Conservation (phyloP, 1,140 invertebrate species). For the Bemisia tabaci region DNA sequence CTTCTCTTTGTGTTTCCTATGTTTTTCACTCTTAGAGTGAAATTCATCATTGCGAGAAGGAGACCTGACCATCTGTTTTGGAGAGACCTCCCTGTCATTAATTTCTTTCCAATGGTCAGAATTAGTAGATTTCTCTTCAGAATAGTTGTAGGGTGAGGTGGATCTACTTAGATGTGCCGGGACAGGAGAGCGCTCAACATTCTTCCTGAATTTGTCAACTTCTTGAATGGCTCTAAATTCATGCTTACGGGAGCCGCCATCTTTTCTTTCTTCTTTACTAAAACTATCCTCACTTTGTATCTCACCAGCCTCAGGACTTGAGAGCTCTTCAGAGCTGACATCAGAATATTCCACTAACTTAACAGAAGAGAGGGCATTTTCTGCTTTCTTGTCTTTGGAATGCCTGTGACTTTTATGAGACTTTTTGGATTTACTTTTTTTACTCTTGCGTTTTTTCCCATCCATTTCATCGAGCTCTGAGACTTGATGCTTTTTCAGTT, state of each 20-base stretch:
- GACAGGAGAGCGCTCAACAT: not conserved
- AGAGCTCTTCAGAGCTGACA: constrained; percentile 77
- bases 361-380: not conserved
- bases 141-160: not conserved
- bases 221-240: not conserved
- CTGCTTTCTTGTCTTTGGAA: not conserved
- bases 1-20: not conserved
- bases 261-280: not conserved
- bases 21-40: not conserved
- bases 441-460: not conserved
- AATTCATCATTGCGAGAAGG: not conserved
- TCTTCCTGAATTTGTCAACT: not conserved
- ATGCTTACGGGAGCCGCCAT: not conserved
- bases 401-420: not conserved
- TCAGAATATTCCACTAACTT: constrained; percentile 72
- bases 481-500: no score
- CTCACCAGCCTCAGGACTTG: constrained; percentile 74
- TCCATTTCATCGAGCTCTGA: no score
- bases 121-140: not conserved
- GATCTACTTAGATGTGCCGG: not conserved
- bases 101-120: not conserved
- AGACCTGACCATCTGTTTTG: not conserved
- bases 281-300: constrained; percentile 47
- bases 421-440: not conserved
- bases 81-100: not conserved